phyloP scores from a whole-genome alignment of 2,113 vertebrate genomes.

The Gasterosteus aculeatus region DNA sequence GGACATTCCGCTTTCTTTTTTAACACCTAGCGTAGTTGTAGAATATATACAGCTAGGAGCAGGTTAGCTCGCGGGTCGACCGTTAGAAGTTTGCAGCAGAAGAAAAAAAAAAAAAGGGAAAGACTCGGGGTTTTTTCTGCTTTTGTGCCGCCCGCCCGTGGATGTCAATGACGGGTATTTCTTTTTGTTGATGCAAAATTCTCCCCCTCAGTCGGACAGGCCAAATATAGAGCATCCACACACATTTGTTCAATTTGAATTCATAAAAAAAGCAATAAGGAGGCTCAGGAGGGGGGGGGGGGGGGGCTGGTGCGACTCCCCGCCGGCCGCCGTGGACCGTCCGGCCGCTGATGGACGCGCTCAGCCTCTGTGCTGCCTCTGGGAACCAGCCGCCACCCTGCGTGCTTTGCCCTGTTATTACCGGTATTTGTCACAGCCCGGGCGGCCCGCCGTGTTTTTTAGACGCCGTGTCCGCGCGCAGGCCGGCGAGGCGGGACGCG shows the following conservation, averaged over 20 bases:
- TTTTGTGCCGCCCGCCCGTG: conserved; percentile 30
- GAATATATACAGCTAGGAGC: too few species aligned
- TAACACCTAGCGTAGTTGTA: background rate
- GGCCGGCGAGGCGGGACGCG: conserved; percentile 61
- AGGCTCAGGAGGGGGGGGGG: too few species aligned
- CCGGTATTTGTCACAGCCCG: background rate
- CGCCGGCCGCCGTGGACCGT: conserved; percentile 50
- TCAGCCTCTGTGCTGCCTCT: conserved; percentile 19
- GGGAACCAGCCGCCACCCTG: background rate
- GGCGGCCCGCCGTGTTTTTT: background rate
- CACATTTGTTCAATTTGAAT: too few species aligned
- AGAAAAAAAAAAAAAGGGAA: background rate
- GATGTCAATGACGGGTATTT: conserved; percentile 25
- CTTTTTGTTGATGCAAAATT: background rate
- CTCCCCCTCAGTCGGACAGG: background rate
- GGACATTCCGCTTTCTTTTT: conserved; percentile 8
- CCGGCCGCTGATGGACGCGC: conserved; percentile 37
- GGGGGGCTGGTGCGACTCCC: conserved; percentile 18
- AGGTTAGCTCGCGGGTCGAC: background rate
- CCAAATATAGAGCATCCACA: too few species aligned
- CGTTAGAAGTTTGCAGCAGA: conserved; percentile 40
- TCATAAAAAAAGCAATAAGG: too few species aligned
- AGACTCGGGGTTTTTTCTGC: conserved; percentile 30
- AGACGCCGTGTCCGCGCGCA: conserved; percentile 15
- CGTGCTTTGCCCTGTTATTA: background rate